These are phyloP conservation scores for Sturnira hondurensis DNA, from an alignment of 2,113 vertebrate species.

Conservation along the genomic window DNA sequence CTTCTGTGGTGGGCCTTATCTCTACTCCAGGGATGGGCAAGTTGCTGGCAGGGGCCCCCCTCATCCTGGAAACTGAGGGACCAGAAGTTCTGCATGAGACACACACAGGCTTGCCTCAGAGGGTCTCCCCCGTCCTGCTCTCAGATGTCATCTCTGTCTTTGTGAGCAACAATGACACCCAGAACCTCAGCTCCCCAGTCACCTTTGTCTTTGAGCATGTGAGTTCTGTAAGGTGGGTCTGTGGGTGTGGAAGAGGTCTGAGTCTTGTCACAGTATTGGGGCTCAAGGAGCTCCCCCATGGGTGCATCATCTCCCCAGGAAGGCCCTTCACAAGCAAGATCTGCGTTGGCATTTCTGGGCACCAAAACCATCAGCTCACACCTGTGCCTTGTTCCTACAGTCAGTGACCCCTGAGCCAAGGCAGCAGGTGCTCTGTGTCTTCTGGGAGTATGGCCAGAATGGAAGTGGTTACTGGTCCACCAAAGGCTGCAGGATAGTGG, in stretches of 20 bases:
- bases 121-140: constrained; percentile 72
- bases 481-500: constrained; percentile 69
- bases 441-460: constrained; percentile 69
- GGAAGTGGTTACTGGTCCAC: constrained; percentile 74
- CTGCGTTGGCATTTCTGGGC: background rate
- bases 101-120: background rate
- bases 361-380: background rate
- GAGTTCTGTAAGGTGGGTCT: background rate
- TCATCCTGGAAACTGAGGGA: background rate
- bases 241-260: too few relatives aligned
- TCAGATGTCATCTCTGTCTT: constrained; percentile 74
- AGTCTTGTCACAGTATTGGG: background rate
- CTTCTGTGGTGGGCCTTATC: constrained; percentile 71
- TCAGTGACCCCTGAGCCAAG: accelerated
- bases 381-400: background rate
- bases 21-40: constrained; percentile 72
- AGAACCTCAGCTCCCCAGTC: constrained; percentile 70
- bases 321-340: background rate
- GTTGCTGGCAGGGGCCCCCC: constrained; percentile 54
- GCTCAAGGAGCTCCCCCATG: accelerated
- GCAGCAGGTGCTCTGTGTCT: constrained; percentile 70
- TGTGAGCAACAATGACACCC: constrained; percentile 75
- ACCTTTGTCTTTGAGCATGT: constrained; percentile 77
- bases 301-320: background rate
- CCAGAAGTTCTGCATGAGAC: background rate